Conservation (phyloP, 2,888 invertebrate species). For the Rosalia funebris region DNA sequence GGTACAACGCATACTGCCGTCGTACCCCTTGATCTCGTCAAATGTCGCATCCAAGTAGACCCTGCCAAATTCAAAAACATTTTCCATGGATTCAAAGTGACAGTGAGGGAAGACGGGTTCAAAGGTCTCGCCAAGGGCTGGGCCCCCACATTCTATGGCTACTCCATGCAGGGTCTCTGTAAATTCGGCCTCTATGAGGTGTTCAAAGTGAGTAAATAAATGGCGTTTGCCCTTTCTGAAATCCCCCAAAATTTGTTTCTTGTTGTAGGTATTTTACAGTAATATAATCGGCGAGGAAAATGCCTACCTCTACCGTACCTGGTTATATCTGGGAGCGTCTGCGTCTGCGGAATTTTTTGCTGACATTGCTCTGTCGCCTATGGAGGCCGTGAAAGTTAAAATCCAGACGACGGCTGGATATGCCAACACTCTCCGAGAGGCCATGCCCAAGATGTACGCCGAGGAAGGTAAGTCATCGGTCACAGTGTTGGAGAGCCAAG, state of each 20-base stretch:
- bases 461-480: constrained; percentile 81
- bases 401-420: constrained; percentile 97
- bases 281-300: constrained; percentile 91
- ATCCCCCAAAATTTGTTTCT: background rate
- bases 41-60: constrained; percentile 94
- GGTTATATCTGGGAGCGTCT: constrained; percentile 90
- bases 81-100: constrained; percentile 84
- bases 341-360: constrained; percentile 99
- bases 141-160: constrained; percentile 98
- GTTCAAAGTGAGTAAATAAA: constrained; percentile 55
- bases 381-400: constrained; percentile 93
- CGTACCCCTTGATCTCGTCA: constrained; percentile 95
- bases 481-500: background rate
- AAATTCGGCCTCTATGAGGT: constrained; percentile 99
- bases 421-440: constrained; percentile 87
- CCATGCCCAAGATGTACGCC: constrained; percentile 87
- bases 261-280: constrained; percentile 83
- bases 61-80: constrained; percentile 94
- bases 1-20: constrained; percentile 94
- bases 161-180: constrained; percentile 94
- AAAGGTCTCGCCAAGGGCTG: constrained; percentile 92
- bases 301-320: constrained; percentile 88
- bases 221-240: background rate
- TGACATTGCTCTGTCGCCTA: constrained; percentile 95
- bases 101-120: constrained; percentile 87